These are phyloP conservation scores for Anas platyrhynchos DNA, from an alignment of 2,113 vertebrate species.

Conservation along the genomic window DNA sequence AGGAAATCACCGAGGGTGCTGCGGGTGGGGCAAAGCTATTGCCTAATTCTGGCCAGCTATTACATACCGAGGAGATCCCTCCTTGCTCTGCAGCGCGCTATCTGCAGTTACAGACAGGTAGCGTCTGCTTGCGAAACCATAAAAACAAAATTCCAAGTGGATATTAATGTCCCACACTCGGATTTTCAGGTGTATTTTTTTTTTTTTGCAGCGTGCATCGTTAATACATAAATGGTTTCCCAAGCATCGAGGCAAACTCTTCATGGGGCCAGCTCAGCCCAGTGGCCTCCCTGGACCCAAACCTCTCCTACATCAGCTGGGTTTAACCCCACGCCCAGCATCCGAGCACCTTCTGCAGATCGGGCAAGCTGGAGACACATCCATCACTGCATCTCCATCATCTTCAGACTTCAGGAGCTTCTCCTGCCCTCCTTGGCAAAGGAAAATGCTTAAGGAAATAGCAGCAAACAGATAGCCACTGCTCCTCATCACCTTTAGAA, in stretches of 20 bases:
- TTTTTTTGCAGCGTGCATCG: neutral
- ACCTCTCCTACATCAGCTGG: neutral
- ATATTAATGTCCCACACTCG: neutral
- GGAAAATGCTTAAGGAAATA: neutral
- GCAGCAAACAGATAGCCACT: neutral
- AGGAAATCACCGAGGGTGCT: slow-evolving; percentile 67
- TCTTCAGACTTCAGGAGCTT: neutral
- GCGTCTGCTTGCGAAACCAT: neutral
- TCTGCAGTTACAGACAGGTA: neutral
- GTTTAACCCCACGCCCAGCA: neutral
- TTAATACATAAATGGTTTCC: neutral
- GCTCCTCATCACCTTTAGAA: neutral
- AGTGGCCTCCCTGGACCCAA: neutral
- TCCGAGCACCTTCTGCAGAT: neutral
- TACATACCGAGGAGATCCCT: slow-evolving; percentile 27
- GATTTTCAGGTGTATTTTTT: neutral
- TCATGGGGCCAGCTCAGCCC: neutral
- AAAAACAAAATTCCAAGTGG: neutral
- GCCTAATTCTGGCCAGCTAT: slow-evolving; percentile 48
- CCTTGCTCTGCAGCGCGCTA: neutral
- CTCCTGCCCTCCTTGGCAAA: neutral
- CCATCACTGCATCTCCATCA: neutral
- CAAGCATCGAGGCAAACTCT: neutral
- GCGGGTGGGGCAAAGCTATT: slow-evolving; percentile 58
- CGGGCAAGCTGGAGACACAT: neutral